Conservation (phyloP, 1,140 invertebrate species). For the Geopemphigus sp. region DNA sequence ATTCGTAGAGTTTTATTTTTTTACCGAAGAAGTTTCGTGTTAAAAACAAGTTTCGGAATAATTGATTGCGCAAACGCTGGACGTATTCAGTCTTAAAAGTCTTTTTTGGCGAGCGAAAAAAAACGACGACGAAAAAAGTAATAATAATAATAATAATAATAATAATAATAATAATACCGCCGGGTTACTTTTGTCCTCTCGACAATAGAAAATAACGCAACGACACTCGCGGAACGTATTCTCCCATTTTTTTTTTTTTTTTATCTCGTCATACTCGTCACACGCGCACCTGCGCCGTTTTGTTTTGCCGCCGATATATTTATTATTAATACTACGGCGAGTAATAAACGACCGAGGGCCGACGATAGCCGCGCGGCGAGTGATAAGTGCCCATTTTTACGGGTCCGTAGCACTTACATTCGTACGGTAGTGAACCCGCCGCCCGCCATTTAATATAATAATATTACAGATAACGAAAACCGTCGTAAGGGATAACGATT, state of each 20-base stretch:
- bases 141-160: not conserved
- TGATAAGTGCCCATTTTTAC: too few species aligned
- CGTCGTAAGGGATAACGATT: conserved; percentile 31
- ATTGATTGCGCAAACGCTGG: conserved; percentile 20
- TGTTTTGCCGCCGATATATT: too few species aligned
- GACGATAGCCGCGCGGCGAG: too few species aligned
- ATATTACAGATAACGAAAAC: not conserved
- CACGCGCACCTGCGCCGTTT: too few species aligned
- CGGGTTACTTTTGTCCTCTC: not conserved
- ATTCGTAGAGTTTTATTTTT: conserved; percentile 15
- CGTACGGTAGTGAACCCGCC: too few species aligned
- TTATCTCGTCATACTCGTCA: too few species aligned
- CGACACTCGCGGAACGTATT: not conserved
- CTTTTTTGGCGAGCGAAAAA: not conserved
- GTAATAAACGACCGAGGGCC: too few species aligned
- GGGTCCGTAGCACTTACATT: too few species aligned
- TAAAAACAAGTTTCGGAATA: conserved; percentile 32
- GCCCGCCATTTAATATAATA: not conserved
- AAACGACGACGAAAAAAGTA: not conserved
- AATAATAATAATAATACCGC: not conserved
- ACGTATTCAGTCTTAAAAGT: conserved; percentile 33
- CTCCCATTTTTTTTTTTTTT: too few species aligned
- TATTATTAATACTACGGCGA: too few species aligned
- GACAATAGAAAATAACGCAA: conserved; percentile 7
- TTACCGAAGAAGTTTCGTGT: conserved; percentile 8